Conservation (phyloP, 2,797 vertebrate genomes). For the Rallus crepitans region DNA sequence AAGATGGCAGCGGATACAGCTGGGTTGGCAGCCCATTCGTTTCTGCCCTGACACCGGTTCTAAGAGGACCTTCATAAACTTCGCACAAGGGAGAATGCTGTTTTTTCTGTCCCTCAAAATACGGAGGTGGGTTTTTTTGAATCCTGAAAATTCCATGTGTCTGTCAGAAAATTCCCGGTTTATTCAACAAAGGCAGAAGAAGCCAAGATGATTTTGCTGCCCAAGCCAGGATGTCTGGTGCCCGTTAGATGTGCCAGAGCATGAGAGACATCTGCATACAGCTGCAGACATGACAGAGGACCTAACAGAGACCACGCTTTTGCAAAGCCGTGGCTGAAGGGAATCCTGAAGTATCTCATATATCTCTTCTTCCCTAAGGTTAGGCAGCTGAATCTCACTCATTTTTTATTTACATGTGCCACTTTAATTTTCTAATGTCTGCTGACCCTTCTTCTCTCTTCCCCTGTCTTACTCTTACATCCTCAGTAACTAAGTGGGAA, state of each 20-base stretch:
- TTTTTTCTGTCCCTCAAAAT: conserved; percentile 7
- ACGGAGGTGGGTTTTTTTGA: not conserved
- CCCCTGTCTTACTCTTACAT: not conserved
- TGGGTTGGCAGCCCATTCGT: not conserved
- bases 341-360: conserved; percentile 12
- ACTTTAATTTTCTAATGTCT: conserved; percentile 9
- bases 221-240: not conserved
- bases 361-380: conserved; percentile 26
- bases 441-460: not conserved
- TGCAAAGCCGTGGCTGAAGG: not conserved
- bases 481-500: not conserved
- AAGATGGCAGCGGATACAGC: not conserved
- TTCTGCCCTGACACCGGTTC: not conserved
- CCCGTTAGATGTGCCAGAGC: not conserved
- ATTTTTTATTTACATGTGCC: conserved; percentile 22
- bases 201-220: not conserved
- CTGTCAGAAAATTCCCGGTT: not conserved
- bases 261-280: not conserved
- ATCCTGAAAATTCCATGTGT: not conserved
- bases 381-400: not conserved
- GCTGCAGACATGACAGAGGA: not conserved
- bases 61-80: not conserved
- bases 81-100: not conserved
- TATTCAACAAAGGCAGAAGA: not conserved
- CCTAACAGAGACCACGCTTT: not conserved